Base-by-base conservation (phyloP, 2,113 vertebrate species). In the Speoplatyrhinus poulsoni region DNA sequence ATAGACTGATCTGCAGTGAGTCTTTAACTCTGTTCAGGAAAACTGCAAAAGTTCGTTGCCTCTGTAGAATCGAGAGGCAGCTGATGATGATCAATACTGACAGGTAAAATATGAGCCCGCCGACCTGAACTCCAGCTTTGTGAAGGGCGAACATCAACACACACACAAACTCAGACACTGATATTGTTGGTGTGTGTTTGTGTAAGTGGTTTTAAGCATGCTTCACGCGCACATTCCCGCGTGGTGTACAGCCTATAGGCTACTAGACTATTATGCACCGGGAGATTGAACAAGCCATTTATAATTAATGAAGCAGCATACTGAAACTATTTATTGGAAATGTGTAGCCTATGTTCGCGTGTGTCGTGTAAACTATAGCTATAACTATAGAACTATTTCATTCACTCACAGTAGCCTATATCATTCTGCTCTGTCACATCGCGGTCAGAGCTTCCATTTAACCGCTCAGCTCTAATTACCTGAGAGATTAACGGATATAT, bases 61-160 rank as follows among this genome's bases (percentile, higher is more conserved):
- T 75, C 80, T 54, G 32, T 1, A n/a, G 78, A 77, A 53, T 0
- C 33, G 53, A 49, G 63, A 69, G 62, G 73, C 82, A 64, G 69
- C 54, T 46, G 63, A 74, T 12, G 71, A 0, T 84, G 77, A 89
- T 84, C 77, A 70, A 61, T 61, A 56, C 74, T 85, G 83, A 88
- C 84, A 87, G 77, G 80, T 84, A 72, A 79, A 89, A 86, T 88
- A 83, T 91, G 85, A 87, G 79, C 72, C 41, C 6, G 46, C 69
- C 82, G 82, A 83, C 81, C 82, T 87, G 63, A 86, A 71, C 83
- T 66, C 46, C 65, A 49, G 66, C 54, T 6, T 79, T 73, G 80
- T 74, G 77, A 87, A 85, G 82, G 85, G 10, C 69, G 60, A 47
- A 33, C 69, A 75, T 55, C 52, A 7, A 62, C 54, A 12, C 0